Evolutionary conservation across 2,113 vertebrate species (phyloP), one percentile per base, ranked within the genome.

Genomic region (Malurus alboscapulatus): DNA sequence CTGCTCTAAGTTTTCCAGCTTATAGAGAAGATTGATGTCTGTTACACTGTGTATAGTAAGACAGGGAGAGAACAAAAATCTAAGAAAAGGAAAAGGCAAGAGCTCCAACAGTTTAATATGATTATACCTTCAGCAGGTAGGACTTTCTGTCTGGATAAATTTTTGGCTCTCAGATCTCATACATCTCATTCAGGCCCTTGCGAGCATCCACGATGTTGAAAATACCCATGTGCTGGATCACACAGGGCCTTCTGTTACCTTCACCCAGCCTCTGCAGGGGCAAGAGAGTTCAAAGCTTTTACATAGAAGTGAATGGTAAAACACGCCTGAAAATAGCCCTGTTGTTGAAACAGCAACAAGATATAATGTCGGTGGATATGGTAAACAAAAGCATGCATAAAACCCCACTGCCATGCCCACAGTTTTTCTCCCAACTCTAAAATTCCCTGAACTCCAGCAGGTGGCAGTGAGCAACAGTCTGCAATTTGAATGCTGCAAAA

Each of bases 391-490:
- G 6, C 25, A n/a, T 29, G 30, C 21, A 27, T 38, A 76, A 55
- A 72, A 11, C 27, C 17, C 25, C 27, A 7, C 13, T 57, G 19
- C 21, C 30, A 9, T 67, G 21, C 36, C 63, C 19, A 5, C 6
- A 6, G 25, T 16, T 77, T 47, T 69, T 53, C 18, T 36, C 8
- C 10, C 3, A 6, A 1, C 11, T 30, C 9, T 22, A n/a, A 73
- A 40, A 78, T 69, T 50, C 61, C 61, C 25, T 30, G 12, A 19
- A 47, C 8, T 47, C 95, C 97, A 96, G 90, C 62, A 97, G 96
- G 86, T 96, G 96, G 94, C 95, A 94, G 62, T 82, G 95, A 97
- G 84, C 87, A 95, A 81, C 45, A 91, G 79, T 5, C 57, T 78
- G 93, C 88, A 18, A 40, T 38, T 4, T 7, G 7, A 62, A 50